These are phyloP conservation scores for Eulemur rubriventer DNA, from an alignment of 2,797 vertebrate species.

Conservation along the genomic window DNA sequence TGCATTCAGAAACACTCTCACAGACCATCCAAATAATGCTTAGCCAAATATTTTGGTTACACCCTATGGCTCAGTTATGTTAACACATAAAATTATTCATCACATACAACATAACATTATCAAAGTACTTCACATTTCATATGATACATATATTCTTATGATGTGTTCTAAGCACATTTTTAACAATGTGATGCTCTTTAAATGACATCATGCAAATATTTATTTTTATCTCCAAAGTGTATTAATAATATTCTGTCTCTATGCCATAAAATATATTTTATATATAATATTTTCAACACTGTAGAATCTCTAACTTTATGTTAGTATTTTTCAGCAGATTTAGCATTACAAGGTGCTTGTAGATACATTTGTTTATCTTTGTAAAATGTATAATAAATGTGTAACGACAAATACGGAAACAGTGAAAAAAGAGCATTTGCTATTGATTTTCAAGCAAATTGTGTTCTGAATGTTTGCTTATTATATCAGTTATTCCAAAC, in stretches of 20 bases:
- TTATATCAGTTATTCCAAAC: background rate
- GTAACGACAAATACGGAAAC: background rate
- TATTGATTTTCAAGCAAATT: background rate
- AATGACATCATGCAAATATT: background rate
- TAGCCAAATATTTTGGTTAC: background rate
- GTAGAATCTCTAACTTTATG: background rate
- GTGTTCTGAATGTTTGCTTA: background rate
- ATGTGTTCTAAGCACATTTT: background rate
- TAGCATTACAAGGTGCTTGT: background rate
- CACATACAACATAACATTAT: background rate
- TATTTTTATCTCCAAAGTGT: background rate
- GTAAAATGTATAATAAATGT: background rate
- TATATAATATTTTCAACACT: background rate
- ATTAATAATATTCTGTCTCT: background rate
- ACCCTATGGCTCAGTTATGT: background rate
- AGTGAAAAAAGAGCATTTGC: background rate
- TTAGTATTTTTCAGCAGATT: background rate
- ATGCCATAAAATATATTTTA: background rate
- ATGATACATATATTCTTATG: background rate
- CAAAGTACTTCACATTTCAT: background rate
- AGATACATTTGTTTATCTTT: background rate
- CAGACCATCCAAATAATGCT: background rate
- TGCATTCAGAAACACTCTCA: background rate
- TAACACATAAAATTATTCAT: background rate
- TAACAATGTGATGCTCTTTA: background rate